Evolutionary conservation across 2,113 vertebrate species (phyloP).

Genomic region (Willisornis vidua): DNA sequence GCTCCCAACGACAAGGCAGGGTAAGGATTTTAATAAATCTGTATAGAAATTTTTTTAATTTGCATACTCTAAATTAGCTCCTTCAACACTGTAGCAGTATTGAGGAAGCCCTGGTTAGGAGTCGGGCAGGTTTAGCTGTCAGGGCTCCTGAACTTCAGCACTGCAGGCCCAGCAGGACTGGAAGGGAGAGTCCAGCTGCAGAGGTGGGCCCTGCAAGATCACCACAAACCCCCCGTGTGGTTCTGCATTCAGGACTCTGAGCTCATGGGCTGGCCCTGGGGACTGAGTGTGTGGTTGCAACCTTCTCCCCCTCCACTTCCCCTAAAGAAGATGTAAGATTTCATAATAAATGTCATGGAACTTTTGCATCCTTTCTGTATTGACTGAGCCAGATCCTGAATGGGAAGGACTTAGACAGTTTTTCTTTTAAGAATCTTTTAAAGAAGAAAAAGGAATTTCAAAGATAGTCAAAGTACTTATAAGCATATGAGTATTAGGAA

Average conservation of each 20-base stretch:
- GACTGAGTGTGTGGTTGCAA: background rate
- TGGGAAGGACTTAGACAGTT: background rate
- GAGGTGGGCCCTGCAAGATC: background rate
- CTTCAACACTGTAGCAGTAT: background rate
- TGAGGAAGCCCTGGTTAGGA: background rate
- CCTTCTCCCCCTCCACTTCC: background rate
- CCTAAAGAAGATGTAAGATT: background rate
- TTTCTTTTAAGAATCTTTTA: background rate
- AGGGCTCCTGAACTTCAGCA: background rate
- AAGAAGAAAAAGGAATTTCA: background rate
- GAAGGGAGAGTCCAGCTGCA: background rate
- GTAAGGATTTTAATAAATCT: slow-evolving; percentile 79
- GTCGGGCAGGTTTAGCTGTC: background rate
- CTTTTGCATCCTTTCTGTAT: background rate
- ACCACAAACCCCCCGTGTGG: background rate
- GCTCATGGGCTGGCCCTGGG: background rate
- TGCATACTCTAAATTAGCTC: background rate
- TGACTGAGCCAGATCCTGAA: background rate
- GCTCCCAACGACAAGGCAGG: slow-evolving; percentile 93
- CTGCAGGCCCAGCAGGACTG: background rate
- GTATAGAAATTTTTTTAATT: background rate
- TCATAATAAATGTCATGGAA: background rate
- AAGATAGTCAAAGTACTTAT: background rate
- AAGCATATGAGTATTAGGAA: background rate
- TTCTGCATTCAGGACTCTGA: background rate